Evolutionary conservation across 2,797 vertebrate species (phyloP), one percentile per base, ranked within the genome.

Genomic region (Zalophus californianus): DNA sequence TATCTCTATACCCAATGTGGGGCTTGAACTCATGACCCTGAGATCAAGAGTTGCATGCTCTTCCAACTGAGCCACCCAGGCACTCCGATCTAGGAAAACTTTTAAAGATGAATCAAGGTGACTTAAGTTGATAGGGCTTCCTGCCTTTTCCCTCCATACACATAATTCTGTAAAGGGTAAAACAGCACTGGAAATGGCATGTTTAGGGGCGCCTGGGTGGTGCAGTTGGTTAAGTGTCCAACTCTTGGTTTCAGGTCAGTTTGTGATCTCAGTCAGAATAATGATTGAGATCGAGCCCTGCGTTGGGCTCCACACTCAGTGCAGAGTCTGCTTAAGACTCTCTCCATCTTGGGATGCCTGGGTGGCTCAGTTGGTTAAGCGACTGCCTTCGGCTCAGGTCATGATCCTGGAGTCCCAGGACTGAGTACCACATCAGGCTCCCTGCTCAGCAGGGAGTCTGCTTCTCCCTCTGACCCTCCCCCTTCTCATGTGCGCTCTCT

Each of bases 21-120:
- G n/a, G n/a, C n/a, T n/a, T n/a, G n/a, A n/a, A n/a, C n/a, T n/a
- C n/a, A n/a, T n/a, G n/a, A n/a, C n/a, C n/a, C n/a, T n/a, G n/a
- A n/a, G n/a, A n/a, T n/a, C n/a, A n/a, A n/a, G n/a, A n/a, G n/a
- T n/a, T n/a, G n/a, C n/a, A n/a, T n/a, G n/a, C n/a, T n/a, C n/a
- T n/a, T n/a, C n/a, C n/a, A n/a, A n/a, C n/a, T n/a, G n/a, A n/a
- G n/a, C n/a, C n/a, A n/a, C n/a, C n/a, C n/a, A n/a, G n/a, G n/a
- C n/a, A n/a, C n/a, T n/a, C n/a, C n/a, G 44, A 54, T 68, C 89
- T 73, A 90, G 23, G 50, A n/a, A 96, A 83, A 73, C 9, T 70
- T 80, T 77, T 50, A 83, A 79, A 90, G 54, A 78, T 77, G 32
- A 94, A 44, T 41, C 52, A 80, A 89, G 23, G 16, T 83, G 70